Base-by-base conservation (phyloP, 2,888 invertebrate genomes). In the Apamea sordens region DNA sequence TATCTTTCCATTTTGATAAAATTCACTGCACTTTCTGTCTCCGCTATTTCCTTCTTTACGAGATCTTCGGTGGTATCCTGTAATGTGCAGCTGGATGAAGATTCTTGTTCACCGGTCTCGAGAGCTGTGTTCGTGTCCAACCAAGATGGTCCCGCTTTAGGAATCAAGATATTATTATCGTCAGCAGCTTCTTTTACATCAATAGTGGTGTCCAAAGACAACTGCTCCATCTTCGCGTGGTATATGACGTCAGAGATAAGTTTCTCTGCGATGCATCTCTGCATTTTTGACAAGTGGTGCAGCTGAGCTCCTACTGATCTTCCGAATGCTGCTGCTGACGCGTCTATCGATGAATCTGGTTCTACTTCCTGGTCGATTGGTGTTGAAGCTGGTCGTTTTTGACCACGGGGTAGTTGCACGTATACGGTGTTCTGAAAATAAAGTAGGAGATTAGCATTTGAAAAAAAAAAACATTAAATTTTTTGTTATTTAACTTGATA, bases 161-260 rank as follows among this genome's bases (percentile, higher is more conserved):
- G 80, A n/a, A 84, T 82, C 7, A 80, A 5, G 0, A 15, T 8
- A 2, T 64, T 36, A 44, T 61, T 41, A 4, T 44, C 53, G 1
- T 59, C 65, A 21, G 8, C 18, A 18, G 8, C 11, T 7, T 36
- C 47, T 18, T 70, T 76, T 8, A 74, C 2, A 44, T 72, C 61
- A 2, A 86, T 67, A 11, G 11, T 32, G 8, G 87, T 56, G 5
- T 67, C 63, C 67, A 73, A 59, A 11, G 84, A 36, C 11, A 84
- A 47, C 1, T 84, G 65, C 0, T 86, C 84, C 86, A 84, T 64
- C 50, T 84, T 84, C 59, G 63, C 84, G 18, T 84, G 68, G 53
- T 87, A 89, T 2, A 87, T 84, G n/a, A 87, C 82, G 21, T 87
- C 89, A 28, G 89, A 82, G 18, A 87, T 87, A 15, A 89, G 80